A percentile compares a stretch with the other conserved stretches of the same genome.
phyloP scores from a whole-genome alignment of 2,888 invertebrate genomes.

The Atrina japonica region DNA sequence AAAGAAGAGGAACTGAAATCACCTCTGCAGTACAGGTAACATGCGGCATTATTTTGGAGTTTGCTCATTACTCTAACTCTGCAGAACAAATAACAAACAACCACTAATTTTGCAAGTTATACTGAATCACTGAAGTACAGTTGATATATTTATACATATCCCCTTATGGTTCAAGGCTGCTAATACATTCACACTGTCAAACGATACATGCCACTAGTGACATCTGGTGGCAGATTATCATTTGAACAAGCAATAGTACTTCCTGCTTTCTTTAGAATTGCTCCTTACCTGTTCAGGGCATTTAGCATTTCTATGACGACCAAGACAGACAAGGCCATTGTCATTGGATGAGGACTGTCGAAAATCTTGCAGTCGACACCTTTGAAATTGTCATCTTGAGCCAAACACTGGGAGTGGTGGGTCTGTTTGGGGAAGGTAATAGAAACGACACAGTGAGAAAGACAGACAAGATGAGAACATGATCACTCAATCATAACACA shows the following conservation, averaged over 20 bases:
- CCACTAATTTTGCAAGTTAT: no score
- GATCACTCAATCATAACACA: neutral
- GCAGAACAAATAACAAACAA: no score
- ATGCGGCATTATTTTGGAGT: conserved; percentile 6
- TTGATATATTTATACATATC: no score
- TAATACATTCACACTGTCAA: no score
- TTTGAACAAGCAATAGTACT: conserved; percentile 10
- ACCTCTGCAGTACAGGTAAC: conserved; percentile 37
- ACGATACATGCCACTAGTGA: no score
- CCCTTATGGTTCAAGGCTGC: conserved; percentile 28
- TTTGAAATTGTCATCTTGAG: conserved; percentile 86
- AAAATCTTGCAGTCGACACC: conserved; percentile 99
- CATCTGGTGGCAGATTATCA: conserved; percentile 9
- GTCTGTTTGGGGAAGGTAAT: conserved; percentile 72
- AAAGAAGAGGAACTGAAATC: no score
- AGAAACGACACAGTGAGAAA: neutral
- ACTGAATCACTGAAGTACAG: no score
- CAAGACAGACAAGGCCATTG: conserved; percentile 99
- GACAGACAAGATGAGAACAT: neutral
- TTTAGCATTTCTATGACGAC: conserved; percentile 99
- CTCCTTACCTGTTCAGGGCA: conserved; percentile 96
- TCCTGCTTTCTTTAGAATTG: conserved; percentile 35
- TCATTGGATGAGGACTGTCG: conserved; percentile 99
- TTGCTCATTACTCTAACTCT: conserved; percentile 7
- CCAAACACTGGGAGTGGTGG: conserved; percentile 80